phyloP scores from a whole-genome alignment of 1,140 invertebrate species.

The Macrostomum lignano region DNA sequence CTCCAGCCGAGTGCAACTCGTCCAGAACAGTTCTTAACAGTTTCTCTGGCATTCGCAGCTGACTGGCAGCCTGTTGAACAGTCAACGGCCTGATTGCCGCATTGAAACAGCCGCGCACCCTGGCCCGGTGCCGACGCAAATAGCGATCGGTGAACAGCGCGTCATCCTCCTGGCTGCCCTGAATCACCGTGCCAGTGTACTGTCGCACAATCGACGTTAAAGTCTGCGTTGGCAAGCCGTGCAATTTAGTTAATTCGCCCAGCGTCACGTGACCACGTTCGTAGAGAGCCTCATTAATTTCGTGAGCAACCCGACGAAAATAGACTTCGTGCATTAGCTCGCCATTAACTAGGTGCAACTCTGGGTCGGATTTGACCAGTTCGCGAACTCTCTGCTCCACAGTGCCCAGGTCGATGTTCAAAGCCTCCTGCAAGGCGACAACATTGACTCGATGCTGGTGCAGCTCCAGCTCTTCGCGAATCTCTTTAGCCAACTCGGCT shows the following conservation, averaged over 20 bases:
- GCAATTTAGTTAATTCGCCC: conserved; percentile 51
- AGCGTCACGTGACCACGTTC: conserved; percentile 55
- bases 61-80: no score
- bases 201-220: conserved; percentile 35
- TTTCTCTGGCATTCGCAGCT: no score
- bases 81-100: conserved; percentile 37
- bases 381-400: conserved; percentile 35
- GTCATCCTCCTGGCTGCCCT: conserved; percentile 49
- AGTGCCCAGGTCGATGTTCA: conserved; percentile 61
- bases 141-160: conserved; percentile 64
- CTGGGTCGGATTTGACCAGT: conserved; percentile 20
- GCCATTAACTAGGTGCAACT: conserved; percentile 40
- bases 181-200: conserved; percentile 46
- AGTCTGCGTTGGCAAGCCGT: conserved; percentile 43
- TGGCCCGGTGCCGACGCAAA: conserved; percentile 49
- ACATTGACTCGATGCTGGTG: conserved; percentile 49
- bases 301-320: conserved; percentile 37
- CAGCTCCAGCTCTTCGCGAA: conserved; percentile 59
- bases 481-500: conserved; percentile 56
- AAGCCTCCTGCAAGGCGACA: conserved; percentile 50
- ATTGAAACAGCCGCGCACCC: conserved; percentile 51
- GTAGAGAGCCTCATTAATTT: conserved; percentile 60
- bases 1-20: no score
- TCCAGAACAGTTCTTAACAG: no score
- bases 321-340: conserved; percentile 44